phyloP scores from a whole-genome alignment of 2,113 vertebrate genomes.

The Pelobates fuscus region DNA sequence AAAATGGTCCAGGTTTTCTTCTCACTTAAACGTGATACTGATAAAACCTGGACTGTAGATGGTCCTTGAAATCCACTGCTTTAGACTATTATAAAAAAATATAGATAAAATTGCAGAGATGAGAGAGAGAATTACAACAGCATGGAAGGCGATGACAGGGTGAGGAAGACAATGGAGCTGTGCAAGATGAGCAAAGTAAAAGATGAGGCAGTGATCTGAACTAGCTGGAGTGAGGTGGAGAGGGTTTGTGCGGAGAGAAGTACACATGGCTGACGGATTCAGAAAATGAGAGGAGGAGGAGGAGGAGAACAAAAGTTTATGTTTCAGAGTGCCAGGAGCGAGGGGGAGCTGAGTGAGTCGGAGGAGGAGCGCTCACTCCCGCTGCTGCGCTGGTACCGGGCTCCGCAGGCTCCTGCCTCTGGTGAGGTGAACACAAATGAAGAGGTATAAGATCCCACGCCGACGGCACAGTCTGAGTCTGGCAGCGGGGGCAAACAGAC shows the following conservation, averaged over 20 bases:
- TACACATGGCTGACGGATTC: background rate
- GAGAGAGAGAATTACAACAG: background rate
- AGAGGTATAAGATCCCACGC: constrained; percentile 88
- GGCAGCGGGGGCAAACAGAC: constrained; percentile 66
- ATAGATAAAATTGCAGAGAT: background rate
- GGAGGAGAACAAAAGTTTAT: constrained; percentile 48
- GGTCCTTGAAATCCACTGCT: background rate
- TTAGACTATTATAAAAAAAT: background rate
- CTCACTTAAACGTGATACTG: too few relatives aligned
- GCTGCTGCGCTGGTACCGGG: constrained; percentile 91
- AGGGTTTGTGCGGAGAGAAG: background rate
- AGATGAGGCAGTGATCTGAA: constrained; percentile 1
- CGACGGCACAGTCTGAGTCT: constrained; percentile 45
- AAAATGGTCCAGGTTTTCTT: too few relatives aligned
- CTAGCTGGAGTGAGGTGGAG: background rate
- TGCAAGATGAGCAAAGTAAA: background rate
- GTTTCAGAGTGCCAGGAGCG: constrained; percentile 90
- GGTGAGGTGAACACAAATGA: constrained; percentile 99
- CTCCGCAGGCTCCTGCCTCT: constrained; percentile 90
- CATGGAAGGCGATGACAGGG: background rate
- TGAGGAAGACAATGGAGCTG: background rate
- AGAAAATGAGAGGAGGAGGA: background rate
- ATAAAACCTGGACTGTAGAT: too few relatives aligned
- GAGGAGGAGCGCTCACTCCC: constrained; percentile 92
- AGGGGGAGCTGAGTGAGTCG: constrained; percentile 94